Percentiles rank a stretch among this genome's conserved stretches.
Evolutionary conservation across 2,888 invertebrate genomes (phyloP).

Genomic region (Caenorhabditis macrosperma): DNA sequence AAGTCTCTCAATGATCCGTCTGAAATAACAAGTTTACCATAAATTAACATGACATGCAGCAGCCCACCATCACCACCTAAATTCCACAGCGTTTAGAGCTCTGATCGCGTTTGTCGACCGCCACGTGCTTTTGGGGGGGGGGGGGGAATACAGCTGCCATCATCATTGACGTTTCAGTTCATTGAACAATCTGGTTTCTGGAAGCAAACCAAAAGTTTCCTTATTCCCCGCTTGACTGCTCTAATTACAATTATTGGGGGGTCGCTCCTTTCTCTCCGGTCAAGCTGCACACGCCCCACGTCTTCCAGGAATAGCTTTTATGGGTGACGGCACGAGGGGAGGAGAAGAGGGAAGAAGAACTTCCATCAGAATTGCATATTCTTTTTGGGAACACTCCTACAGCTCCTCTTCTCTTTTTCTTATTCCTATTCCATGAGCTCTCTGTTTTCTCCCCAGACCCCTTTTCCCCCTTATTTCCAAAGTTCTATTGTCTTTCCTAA

Average conservation of each 20-base stretch:
- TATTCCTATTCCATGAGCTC: not conserved
- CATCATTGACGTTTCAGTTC: conserved; percentile 8
- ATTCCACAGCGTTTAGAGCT: conserved; percentile 25
- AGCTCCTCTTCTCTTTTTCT: not conserved
- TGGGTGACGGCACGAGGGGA: not conserved
- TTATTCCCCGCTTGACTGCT: conserved; percentile 27
- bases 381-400: not conserved
- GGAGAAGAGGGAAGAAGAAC: not conserved
- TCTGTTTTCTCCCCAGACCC: not conserved
- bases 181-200: conserved; percentile 8
- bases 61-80: not conserved
- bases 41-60: conserved; percentile 13
- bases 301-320: conserved; percentile 8
- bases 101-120: conserved; percentile 35
- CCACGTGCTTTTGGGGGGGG: conserved; percentile 13
- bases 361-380: conserved; percentile 13
- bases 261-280: conserved; percentile 1
- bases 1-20: conserved; percentile 5
- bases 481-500: not conserved
- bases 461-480: not conserved
- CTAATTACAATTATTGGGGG: conserved; percentile 17
- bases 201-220: not conserved
- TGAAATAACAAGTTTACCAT: conserved; percentile 26
- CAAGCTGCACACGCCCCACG: conserved; percentile 15
- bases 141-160: conserved; percentile 27